phyloP scores from a whole-genome alignment of 2,888 invertebrate genomes.

The Mesodorylaimus sp. region DNA sequence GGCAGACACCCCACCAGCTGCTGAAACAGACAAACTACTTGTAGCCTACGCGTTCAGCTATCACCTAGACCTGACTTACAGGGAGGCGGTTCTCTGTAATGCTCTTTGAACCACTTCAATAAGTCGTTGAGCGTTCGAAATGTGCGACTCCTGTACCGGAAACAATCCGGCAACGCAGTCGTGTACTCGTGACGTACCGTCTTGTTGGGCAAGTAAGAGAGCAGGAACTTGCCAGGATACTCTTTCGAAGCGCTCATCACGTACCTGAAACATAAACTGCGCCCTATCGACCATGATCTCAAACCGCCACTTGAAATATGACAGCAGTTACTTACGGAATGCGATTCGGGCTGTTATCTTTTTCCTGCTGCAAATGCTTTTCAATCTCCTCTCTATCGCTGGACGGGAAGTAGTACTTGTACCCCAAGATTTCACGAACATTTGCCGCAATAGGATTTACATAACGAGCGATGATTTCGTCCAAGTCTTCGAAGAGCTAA shows the following conservation, averaged over 20 bases:
- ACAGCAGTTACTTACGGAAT: slow-evolving; percentile 22
- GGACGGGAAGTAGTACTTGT: slow-evolving; percentile 67
- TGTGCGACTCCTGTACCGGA: slow-evolving; percentile 65
- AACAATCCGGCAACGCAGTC: slow-evolving; percentile 74
- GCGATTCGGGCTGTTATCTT: slow-evolving; percentile 44
- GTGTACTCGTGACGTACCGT: slow-evolving; percentile 76
- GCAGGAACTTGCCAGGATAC: slow-evolving; percentile 61
- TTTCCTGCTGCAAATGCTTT: slow-evolving; percentile 67
- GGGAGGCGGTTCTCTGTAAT: slow-evolving; percentile 75
- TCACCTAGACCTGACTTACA: too few relatives aligned
- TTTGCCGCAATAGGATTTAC: slow-evolving; percentile 89
- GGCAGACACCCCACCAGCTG: too few relatives aligned
- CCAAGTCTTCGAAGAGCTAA: slow-evolving; percentile 87
- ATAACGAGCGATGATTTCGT: slow-evolving; percentile 92
- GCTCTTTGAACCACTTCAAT: slow-evolving; percentile 92
- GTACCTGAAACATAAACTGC: slow-evolving; percentile 16
- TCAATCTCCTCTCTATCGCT: slow-evolving; percentile 71
- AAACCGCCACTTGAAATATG: too few relatives aligned
- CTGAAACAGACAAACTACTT: too few relatives aligned
- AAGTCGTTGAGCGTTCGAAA: slow-evolving; percentile 61
- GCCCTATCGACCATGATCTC: not conserved
- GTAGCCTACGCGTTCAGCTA: too few relatives aligned
- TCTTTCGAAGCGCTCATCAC: slow-evolving; percentile 17
- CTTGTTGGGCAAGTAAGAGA: slow-evolving; percentile 74
- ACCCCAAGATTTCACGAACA: slow-evolving; percentile 69